phyloP scores from a whole-genome alignment of 2,113 vertebrate genomes.

The Hydrolagus affinis region DNA sequence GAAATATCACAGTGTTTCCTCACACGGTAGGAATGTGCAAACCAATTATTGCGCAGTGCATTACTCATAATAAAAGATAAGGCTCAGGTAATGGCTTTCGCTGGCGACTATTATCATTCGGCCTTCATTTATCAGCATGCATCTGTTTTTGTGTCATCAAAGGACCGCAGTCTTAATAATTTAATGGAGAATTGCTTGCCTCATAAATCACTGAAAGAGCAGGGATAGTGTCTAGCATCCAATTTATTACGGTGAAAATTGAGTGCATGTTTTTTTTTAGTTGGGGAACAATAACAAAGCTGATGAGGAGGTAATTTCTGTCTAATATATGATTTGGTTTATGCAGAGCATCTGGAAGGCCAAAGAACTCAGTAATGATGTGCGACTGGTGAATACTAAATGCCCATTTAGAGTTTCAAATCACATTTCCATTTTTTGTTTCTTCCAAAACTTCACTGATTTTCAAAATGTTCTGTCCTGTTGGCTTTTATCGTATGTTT shows the following conservation, averaged over 20 bases:
- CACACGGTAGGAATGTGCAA: not conserved
- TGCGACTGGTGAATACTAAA: not conserved
- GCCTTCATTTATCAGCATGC: slow-evolving; percentile 13
- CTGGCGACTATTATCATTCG: slow-evolving; percentile 25
- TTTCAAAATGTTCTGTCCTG: not conserved
- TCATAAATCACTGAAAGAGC: not conserved
- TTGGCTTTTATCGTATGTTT: not conserved
- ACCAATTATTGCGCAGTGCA: not conserved
- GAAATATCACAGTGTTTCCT: not conserved
- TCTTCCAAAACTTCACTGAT: not conserved
- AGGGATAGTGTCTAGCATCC: not conserved
- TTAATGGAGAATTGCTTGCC: slow-evolving; percentile 20
- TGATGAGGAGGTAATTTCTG: not conserved
- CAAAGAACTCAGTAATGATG: not conserved
- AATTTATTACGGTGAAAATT: not conserved
- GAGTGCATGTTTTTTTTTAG: not conserved
- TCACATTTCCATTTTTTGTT: not conserved
- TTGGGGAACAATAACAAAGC: not conserved
- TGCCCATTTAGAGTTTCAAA: not conserved
- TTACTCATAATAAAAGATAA: slow-evolving; percentile 31
- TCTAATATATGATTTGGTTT: not conserved
- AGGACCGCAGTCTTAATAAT: slow-evolving; percentile 3
- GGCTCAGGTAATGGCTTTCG: slow-evolving; percentile 24
- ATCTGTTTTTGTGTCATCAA: slow-evolving; percentile 17
- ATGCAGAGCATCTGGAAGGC: not conserved